phyloP scores from a whole-genome alignment of 2,113 vertebrate genomes.

The Dipodomys ordii region DNA sequence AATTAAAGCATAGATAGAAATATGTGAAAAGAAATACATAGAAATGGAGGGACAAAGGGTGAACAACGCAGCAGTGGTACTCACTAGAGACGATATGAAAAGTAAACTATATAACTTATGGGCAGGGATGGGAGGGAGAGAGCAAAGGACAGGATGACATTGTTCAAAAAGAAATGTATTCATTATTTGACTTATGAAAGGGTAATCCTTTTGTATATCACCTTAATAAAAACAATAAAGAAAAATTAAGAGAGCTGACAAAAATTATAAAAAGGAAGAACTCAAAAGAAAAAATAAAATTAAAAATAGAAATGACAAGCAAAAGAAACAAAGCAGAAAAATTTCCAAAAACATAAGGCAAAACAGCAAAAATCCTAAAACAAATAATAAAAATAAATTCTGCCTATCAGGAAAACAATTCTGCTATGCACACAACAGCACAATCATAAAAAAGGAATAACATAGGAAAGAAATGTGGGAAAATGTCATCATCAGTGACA shows the following conservation, averaged over 20 bases:
- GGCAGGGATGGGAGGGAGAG: no score
- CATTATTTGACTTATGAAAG: no score
- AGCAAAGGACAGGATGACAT: no score
- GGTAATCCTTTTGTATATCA: no score
- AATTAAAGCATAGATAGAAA: not conserved
- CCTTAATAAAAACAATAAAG: no score
- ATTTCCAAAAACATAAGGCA: not conserved
- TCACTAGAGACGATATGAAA: no score
- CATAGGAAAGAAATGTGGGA: not conserved
- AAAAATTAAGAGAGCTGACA: not conserved
- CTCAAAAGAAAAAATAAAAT: not conserved
- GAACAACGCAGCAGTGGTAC: no score
- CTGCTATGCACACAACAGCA: not conserved
- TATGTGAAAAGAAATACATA: not conserved
- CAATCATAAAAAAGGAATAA: not conserved
- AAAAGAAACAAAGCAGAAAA: not conserved
- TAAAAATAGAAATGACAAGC: no score
- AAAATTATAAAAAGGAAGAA: not conserved
- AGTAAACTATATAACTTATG: no score
- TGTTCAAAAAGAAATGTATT: no score
- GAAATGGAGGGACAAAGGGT: no score
- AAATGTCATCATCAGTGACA: not conserved
- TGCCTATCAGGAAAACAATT: not conserved
- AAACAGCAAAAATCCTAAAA: not conserved
- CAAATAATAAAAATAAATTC: not conserved